These are phyloP conservation scores for Saiga tatarica DNA, from an alignment of 2,113 vertebrate genomes.

Conservation along the genomic window DNA sequence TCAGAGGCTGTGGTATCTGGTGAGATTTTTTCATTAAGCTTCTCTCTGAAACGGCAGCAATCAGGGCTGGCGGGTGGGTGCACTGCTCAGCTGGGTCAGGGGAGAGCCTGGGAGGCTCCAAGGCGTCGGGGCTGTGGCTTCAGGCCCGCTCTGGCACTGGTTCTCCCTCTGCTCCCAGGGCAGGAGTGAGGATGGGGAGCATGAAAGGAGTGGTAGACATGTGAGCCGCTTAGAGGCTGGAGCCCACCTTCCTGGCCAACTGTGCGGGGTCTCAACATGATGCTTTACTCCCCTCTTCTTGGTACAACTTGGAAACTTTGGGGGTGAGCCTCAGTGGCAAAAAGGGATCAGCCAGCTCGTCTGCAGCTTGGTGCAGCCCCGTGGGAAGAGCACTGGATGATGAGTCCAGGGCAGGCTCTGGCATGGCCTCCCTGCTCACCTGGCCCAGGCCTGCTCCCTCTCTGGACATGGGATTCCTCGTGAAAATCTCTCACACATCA, in stretches of 20 bases:
- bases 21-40: background rate
- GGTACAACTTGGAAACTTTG: background rate
- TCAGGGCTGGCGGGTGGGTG: background rate
- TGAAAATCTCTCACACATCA: background rate
- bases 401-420: background rate
- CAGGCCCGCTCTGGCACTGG: background rate
- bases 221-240: background rate
- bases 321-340: background rate
- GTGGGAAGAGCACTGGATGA: background rate
- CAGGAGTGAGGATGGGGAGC: background rate
- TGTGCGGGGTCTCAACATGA: accelerated
- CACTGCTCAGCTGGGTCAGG: accelerated
- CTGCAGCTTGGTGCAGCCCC: background rate
- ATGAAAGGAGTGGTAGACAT: background rate
- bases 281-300: background rate
- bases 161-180: background rate
- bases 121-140: background rate
- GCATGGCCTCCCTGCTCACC: no score
- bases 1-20: background rate
- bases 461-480: background rate
- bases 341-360: background rate
- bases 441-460: background rate
- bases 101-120: background rate
- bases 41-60: background rate
- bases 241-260: background rate